These are phyloP conservation scores for Podarcis lilfordi DNA, from an alignment of 2,797 vertebrate genomes.

Conservation along the genomic window DNA sequence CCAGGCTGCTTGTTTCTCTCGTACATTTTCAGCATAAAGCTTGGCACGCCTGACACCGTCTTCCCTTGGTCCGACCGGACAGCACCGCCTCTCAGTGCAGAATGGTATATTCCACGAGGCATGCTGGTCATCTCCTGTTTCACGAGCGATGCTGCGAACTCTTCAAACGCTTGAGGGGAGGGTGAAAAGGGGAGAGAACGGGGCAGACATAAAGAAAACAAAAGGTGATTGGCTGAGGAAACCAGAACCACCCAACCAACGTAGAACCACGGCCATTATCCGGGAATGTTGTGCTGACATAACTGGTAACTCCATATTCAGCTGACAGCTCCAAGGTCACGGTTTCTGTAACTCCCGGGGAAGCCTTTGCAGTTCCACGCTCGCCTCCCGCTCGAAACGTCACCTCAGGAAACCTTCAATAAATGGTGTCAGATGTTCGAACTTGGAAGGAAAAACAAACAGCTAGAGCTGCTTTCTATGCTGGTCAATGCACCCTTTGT, in stretches of 20 bases:
- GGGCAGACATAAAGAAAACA: slow-evolving; percentile 8
- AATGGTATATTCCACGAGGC: slow-evolving; percentile 93
- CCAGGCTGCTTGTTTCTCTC: slow-evolving; percentile 96
- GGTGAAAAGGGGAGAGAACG: not conserved
- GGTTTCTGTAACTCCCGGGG: slow-evolving; percentile 12
- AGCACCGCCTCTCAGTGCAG: slow-evolving; percentile 83
- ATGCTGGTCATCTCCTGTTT: slow-evolving; percentile 93
- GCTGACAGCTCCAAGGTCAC: slow-evolving; percentile 17
- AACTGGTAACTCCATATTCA: slow-evolving; percentile 21
- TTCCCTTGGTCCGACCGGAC: slow-evolving; percentile 88
- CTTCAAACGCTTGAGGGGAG: slow-evolving; percentile 82
- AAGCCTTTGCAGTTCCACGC: slow-evolving; percentile 13
- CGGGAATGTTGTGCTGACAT: slow-evolving; percentile 11
- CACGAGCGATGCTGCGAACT: slow-evolving; percentile 88
- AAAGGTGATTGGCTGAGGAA: slow-evolving; percentile 6
- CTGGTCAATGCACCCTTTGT: slow-evolving; percentile 34
- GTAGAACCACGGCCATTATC: slow-evolving; percentile 9
- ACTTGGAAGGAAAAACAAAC: slow-evolving; percentile 36
- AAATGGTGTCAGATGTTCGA: slow-evolving; percentile 32
- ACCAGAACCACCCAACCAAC: slow-evolving; percentile 29
- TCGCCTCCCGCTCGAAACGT: slow-evolving; percentile 18
- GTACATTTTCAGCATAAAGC: slow-evolving; percentile 91
- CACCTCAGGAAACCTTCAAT: slow-evolving; percentile 38
- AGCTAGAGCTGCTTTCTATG: not conserved
- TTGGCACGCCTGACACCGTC: slow-evolving; percentile 86